Base-by-base conservation (phyloP, 2,113 vertebrate species). In the Xenotilapia flavipinnis region DNA sequence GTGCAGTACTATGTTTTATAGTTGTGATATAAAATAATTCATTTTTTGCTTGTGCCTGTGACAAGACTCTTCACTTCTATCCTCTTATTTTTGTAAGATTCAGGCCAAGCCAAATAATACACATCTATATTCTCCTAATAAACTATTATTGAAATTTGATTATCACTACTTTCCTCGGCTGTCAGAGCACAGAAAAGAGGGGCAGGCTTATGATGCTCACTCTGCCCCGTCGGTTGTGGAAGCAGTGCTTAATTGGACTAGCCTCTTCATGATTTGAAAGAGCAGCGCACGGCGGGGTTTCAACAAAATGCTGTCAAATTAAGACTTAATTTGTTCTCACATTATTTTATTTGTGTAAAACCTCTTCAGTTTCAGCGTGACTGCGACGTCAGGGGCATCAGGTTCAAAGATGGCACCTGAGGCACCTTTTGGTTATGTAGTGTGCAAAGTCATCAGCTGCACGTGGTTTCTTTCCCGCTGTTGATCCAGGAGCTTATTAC, bases 351-450 rank as follows among this genome's bases (percentile, higher is more conserved):
- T 73, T 45, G 38, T 45, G 8, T 9, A 45, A 45, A 45, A 73
- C 14, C 0, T 0, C 68, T 5, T 47, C 14, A 47, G 40, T 75
- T 7, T 0, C 23, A 11, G 54, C 0, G 0, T 42, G 36, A 58
- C 6, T 40, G 36, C 1, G 14, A 33, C 12, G 5, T 26, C 54
- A 58, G 23, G 51, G 36, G 11, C 55, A 81, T 36, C 55, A 3
- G 55, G 6, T n/a, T 65, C 42, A 51, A 45, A 73, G 68, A 73
- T 68, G 38, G 36, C 40, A 73, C 7, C 14, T 14, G n/a, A 70
- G 38, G 19, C 47, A 55, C n/a, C 11, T 70, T 53, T 54, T 47
- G 26, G 33, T 26, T 28, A 13, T 1, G 51, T 7, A 70, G n/a
- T 13, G 31, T 40, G 9, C 31, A 47, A 40, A 53, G 7, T 73